These are phyloP conservation scores for Amblyopsis hoosieri DNA, from an alignment of 2,797 vertebrate species.

Conservation along the genomic window DNA sequence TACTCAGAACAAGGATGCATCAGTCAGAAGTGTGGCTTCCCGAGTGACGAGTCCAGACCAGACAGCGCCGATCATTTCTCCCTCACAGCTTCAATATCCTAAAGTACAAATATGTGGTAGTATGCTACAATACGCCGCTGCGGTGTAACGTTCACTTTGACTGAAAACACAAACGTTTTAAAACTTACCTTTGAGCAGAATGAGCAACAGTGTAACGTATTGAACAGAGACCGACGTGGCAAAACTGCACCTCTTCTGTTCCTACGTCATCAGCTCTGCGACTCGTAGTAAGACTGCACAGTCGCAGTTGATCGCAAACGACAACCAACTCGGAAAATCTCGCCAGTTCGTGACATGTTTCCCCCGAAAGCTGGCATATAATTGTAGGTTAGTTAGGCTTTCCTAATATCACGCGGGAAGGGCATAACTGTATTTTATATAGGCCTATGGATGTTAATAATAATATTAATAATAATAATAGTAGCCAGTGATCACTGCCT, in stretches of 20 bases:
- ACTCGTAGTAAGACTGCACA: slow-evolving; percentile 48
- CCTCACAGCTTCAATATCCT: slow-evolving; percentile 42
- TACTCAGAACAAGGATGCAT: slow-evolving; percentile 75
- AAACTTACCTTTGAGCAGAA: slow-evolving; percentile 56
- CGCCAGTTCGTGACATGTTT: too few relatives aligned
- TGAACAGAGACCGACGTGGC: slow-evolving; percentile 82
- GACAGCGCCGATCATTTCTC: slow-evolving; percentile 58
- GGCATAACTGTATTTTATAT: too few relatives aligned
- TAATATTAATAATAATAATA: too few relatives aligned
- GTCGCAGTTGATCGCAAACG: slow-evolving; percentile 44
- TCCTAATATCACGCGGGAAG: too few relatives aligned
- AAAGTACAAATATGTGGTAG: slow-evolving; percentile 9
- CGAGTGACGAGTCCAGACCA: slow-evolving; percentile 55
- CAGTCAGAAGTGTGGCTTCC: slow-evolving; percentile 69
- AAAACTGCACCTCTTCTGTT: slow-evolving; percentile 67
- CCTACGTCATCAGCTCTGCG: slow-evolving; percentile 71
- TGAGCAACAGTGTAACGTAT: slow-evolving; percentile 66
- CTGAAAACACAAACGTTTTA: slow-evolving; percentile 31
- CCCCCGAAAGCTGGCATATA: too few relatives aligned
- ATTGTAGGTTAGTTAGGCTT: too few relatives aligned
- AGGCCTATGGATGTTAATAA: too few relatives aligned
- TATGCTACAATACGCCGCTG: slow-evolving; percentile 9
- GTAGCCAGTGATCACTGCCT: too few relatives aligned
- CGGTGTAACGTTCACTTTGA: slow-evolving; percentile 1
- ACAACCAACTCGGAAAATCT: background rate